Percentiles rank a stretch among this genome's conserved stretches.
These are phyloP conservation scores for Brotula barbata DNA, from an alignment of 2,797 vertebrate genomes.

Conservation along the genomic window DNA sequence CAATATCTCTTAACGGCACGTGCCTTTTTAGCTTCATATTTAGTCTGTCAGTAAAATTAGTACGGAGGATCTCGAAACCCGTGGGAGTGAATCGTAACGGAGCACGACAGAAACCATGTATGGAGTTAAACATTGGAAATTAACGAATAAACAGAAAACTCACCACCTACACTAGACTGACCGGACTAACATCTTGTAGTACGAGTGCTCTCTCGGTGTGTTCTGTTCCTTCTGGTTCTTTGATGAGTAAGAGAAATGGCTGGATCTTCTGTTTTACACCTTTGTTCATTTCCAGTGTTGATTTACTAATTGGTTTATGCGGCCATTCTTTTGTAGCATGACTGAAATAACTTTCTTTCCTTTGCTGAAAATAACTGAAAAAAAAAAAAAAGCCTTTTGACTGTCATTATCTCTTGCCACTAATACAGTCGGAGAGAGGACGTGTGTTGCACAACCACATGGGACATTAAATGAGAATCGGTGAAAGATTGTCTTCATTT, in stretches of 20 bases:
- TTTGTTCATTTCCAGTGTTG: constrained; percentile 75
- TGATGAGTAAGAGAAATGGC: constrained; percentile 71
- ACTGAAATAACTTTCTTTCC: constrained; percentile 77
- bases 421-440: constrained; percentile 79
- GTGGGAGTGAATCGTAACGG: constrained; percentile 74
- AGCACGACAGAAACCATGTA: constrained; percentile 74
- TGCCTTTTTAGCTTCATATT: constrained; percentile 84
- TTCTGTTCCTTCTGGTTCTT: constrained; percentile 49
- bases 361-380: constrained; percentile 76
- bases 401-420: constrained; percentile 82
- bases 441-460: constrained; percentile 82
- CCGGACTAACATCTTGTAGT: constrained; percentile 75
- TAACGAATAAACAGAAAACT: constrained; percentile 68
- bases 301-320: constrained; percentile 69
- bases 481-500: constrained; percentile 86
- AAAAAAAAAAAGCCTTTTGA: constrained; percentile 67
- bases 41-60: constrained; percentile 77
- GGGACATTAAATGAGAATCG: constrained; percentile 77
- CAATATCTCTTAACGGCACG: constrained; percentile 80
- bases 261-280: constrained; percentile 79
- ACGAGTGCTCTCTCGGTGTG: constrained; percentile 70
- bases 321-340: constrained; percentile 82
- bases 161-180: constrained; percentile 70
- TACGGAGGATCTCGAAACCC: constrained; percentile 74
- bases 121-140: constrained; percentile 54